Conservation (phyloP, 2,797 vertebrate genomes). For the Carapus acus region DNA sequence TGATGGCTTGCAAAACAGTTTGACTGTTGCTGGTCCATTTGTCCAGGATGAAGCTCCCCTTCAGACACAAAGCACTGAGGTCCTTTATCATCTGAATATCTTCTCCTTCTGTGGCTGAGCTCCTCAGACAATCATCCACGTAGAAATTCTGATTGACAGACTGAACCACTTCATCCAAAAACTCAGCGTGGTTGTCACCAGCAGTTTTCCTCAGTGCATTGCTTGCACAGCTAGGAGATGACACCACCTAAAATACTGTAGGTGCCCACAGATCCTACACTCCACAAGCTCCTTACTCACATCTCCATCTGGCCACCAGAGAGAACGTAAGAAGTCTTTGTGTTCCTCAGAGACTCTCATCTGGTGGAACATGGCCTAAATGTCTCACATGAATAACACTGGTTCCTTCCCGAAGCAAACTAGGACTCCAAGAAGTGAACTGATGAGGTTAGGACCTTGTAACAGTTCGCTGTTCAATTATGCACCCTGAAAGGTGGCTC, state of each 20-base stretch:
- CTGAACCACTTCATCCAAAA: neutral
- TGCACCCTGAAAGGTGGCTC: neutral
- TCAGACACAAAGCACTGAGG: neutral
- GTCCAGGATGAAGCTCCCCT: neutral
- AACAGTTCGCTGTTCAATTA: constrained; percentile 2
- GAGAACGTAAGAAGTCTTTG: constrained; percentile 1
- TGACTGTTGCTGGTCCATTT: constrained; percentile 5
- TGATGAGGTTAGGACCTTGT: constrained; percentile 14
- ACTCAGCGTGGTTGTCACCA: neutral
- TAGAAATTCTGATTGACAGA: constrained; percentile 5
- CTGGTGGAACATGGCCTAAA: constrained; percentile 20
- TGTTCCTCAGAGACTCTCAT: neutral
- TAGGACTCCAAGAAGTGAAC: constrained; percentile 7
- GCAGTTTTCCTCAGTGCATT: constrained; percentile 4
- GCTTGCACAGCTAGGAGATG: constrained; percentile 7
- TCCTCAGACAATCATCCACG: constrained; percentile 7
- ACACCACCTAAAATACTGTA: constrained; percentile 7
- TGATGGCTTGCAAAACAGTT: neutral
- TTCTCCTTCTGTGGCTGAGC: neutral
- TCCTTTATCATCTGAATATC: neutral
- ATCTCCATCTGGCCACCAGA: constrained; percentile 18
- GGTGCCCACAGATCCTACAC: neutral
- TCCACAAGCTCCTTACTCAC: neutral
- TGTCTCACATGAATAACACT: constrained; percentile 7
- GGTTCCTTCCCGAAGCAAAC: constrained; percentile 3